phyloP scores from a whole-genome alignment of 2,113 vertebrate species.

The Pristiophorus japonicus region DNA sequence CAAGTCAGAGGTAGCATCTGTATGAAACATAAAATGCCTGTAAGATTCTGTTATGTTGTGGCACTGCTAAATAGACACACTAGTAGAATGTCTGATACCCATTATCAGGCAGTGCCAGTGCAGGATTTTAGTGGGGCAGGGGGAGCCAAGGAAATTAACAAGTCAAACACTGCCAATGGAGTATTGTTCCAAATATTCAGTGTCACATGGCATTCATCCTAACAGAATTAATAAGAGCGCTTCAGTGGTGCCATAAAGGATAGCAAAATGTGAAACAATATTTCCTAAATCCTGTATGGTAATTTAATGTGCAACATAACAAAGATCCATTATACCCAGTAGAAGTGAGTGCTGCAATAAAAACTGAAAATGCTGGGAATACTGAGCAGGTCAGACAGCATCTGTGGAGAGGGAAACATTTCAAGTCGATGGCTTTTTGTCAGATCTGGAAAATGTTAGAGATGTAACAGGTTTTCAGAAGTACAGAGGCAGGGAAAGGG shows the following conservation, averaged over 20 bases:
- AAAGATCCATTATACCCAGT: neutral
- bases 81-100: neutral
- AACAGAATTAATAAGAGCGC: neutral
- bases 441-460: too few species aligned
- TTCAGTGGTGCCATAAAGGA: neutral
- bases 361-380: too few species aligned
- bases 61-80: neutral
- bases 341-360: too few species aligned
- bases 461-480: too few species aligned
- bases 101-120: neutral
- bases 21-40: neutral
- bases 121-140: neutral
- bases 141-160: neutral
- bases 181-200: neutral
- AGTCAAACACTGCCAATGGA: neutral
- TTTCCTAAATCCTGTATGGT: neutral
- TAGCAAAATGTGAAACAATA: neutral
- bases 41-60: neutral
- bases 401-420: too few species aligned
- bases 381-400: too few species aligned
- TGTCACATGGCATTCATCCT: neutral
- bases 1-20: neutral
- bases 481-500: too few species aligned
- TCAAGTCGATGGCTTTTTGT: too few species aligned
- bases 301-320: neutral